Base-by-base conservation (phyloP, 2,888 invertebrate genomes). In the Marronus borbonicus region DNA sequence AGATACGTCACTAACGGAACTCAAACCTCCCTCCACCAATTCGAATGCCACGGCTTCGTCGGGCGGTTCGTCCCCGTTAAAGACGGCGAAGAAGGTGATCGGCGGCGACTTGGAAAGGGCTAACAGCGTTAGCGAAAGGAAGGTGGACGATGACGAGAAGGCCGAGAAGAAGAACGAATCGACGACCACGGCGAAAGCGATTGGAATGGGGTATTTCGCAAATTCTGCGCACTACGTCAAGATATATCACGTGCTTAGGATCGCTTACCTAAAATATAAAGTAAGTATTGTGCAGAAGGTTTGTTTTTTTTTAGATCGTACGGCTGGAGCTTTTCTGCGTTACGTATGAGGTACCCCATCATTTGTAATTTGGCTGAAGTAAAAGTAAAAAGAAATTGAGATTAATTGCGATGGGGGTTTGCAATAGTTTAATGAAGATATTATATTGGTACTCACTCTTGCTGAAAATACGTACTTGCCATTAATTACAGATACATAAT, bases 221-320 rank as follows among this genome's bases (percentile, higher is more conserved):
- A 91, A 90, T 80, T 92, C 93, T 79, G 93, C 95, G 0, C 94
- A 96, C 86, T 98, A 97, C 87, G 91, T 96, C 90, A 95, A 94
- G 88, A 91, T 98, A 79, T 95, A 95, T 87, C 96, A 96, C 78
- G 92, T 93, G 75, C 87, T 98, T 77, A 94, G 93, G 86, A 94
- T 94, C 81, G 94, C 96, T 3, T 95, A 96, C 88, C 93, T 93
- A 39, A 97, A 96, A 90, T 96, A 97, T 89, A 96, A 96, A 92
- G 96, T 95, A 87, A 86, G 36, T 49, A 78, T 28, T 39, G 49
- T 36, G 44, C 12, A 44, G 12, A 12, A 8, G 8, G 12, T 10
- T 10, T 39, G 1, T 44, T 12, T 10, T 12, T 12, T 44, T 12
- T 44, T 10, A 44, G 8, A 39, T 39, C 7, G 39, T 39, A 5